A percentile compares a stretch with the other conserved stretches of the same genome.
Evolutionary conservation across 2,797 vertebrate species (phyloP).

Genomic region (Catamblyrhynchus diadema): DNA sequence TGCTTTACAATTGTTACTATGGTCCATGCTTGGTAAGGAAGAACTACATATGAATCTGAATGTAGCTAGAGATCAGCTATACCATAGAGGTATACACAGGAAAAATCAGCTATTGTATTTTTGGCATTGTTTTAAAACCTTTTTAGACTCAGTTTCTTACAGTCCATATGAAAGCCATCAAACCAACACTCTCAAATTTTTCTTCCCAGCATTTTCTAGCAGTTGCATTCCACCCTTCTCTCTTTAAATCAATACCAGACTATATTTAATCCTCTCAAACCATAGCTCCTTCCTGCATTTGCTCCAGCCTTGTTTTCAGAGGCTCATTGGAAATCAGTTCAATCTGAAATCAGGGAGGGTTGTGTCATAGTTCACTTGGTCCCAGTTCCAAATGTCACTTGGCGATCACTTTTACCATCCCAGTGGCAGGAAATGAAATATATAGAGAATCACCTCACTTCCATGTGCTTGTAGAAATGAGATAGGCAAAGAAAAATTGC

Average conservation of each 20-base stretch:
- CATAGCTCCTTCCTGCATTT: constrained; percentile 13
- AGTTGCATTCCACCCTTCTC: constrained; percentile 1
- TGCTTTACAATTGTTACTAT: background rate
- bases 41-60: background rate
- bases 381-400: constrained; percentile 10
- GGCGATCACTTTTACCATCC: background rate
- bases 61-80: background rate
- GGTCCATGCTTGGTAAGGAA: background rate
- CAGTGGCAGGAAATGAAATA: constrained; percentile 28
- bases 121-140: background rate
- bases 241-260: constrained; percentile 42
- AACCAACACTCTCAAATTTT: background rate
- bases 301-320: background rate
- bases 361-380: constrained; percentile 50
- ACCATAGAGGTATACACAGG: background rate
- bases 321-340: constrained; percentile 37
- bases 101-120: background rate
- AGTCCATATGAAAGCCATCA: background rate
- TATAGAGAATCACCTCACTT: background rate
- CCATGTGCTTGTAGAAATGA: background rate
- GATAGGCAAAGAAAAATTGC: background rate
- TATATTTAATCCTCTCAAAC: constrained; percentile 43
- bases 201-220: background rate
- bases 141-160: background rate
- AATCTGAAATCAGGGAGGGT: constrained; percentile 29